A percentile compares a stretch with the other conserved stretches of the same genome.
These are phyloP conservation scores for Salticus scenicus DNA, from an alignment of 2,888 invertebrate genomes.

Conservation along the genomic window DNA sequence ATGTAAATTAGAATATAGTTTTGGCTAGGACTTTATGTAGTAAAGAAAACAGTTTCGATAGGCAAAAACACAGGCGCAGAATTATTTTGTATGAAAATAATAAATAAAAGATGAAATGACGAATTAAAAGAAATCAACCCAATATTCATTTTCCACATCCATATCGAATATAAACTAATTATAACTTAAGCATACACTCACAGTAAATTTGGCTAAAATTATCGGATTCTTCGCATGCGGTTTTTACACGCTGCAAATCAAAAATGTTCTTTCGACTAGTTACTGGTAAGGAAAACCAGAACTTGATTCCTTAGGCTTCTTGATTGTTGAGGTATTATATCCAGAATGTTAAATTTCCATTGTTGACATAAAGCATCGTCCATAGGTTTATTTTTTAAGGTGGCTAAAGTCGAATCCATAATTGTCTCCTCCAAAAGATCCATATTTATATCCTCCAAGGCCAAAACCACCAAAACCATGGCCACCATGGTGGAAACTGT, in stretches of 20 bases:
- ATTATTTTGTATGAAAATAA: background rate
- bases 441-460: conserved; percentile 56
- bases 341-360: background rate
- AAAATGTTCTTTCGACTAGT: background rate
- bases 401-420: conserved; percentile 31
- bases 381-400: background rate
- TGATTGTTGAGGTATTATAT: background rate
- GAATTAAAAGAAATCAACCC: background rate
- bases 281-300: background rate
- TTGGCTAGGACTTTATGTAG: no score
- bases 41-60: no score
- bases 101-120: background rate
- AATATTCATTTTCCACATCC: background rate
- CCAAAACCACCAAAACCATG: conserved; percentile 5
- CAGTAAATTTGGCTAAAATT: background rate
- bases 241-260: background rate
- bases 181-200: background rate
- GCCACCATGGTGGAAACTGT: conserved; percentile 32
- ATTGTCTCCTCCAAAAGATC: conserved; percentile 42
- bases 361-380: no score
- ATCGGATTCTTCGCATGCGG: background rate
- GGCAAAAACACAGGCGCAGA: no score
- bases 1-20: no score
- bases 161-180: background rate
- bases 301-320: background rate